Base-by-base conservation (phyloP, 2,888 invertebrate species). In the Melinopterus prodromus region DNA sequence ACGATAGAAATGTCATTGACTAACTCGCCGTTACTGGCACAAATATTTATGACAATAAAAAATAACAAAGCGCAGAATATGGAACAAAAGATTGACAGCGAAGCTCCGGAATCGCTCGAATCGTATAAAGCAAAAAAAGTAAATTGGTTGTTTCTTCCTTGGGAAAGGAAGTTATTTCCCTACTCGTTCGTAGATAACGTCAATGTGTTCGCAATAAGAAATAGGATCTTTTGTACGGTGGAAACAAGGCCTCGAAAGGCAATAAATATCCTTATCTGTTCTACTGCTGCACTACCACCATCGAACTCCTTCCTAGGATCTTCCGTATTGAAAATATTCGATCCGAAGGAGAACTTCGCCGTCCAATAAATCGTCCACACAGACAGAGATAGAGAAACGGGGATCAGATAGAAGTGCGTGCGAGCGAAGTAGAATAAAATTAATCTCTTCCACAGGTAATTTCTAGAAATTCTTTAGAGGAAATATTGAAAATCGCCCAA, bases 111-210 rank as follows among this genome's bases (percentile, higher is more conserved):
- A 53, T 53, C 53, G 53, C 53, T 53, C 53, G 53, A 7, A 53
- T 53, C 7, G 9, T 12, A 53, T 12, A 53, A 53, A 53, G 53
- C 12, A 53, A 53, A 53, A 53, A 53, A 53, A 53, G 53, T 53
- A 53, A 53, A 53, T 53, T 53, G 53, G 9, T 12, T 53, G 53
- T 53, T 53, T 53, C 53, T 53, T 53, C 53, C 53, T 53, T 53
- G 7, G 53, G 53, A 53, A 12, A 53, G 53, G 9, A 53, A 53
- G 53, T 53, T 53, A 53, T 53, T 53, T 53, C 53, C 53, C 53
- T 53, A 53, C 53, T 53, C 53, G 53, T 53, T 53, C 53, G 53
- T 53, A 53, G 53, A 53, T 53, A 53, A 53, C 53, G 53, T 53
- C 53, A 53, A 53, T 53, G 53, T 53, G 53, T 53, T 53, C 53